Percentiles rank a stretch among this genome's conserved stretches.
Evolutionary conservation across 2,888 invertebrate species (phyloP).

Genomic region (Sminthurinus aureus): DNA sequence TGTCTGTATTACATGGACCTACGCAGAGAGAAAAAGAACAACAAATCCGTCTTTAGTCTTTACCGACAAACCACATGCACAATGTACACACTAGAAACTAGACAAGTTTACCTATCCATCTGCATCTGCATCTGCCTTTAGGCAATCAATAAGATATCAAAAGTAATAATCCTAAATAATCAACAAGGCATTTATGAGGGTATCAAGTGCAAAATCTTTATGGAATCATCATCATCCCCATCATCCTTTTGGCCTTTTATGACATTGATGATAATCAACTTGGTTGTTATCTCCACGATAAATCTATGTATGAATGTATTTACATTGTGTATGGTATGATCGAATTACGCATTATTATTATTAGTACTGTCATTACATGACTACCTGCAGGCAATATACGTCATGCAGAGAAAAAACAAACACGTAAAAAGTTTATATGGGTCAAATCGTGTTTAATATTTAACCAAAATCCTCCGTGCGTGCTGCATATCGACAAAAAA

Average conservation of each 20-base stretch:
- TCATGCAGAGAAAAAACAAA: not conserved
- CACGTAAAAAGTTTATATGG: not conserved
- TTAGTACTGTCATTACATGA: not conserved
- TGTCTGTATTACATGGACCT: too few relatives aligned
- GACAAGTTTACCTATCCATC: too few relatives aligned
- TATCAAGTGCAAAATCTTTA: conserved; percentile 49
- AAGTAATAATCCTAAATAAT: conserved; percentile 29
- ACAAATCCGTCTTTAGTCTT: too few relatives aligned
- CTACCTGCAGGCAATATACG: not conserved
- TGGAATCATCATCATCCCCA: not conserved
- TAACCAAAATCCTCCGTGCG: too few relatives aligned
- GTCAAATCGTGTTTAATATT: too few relatives aligned
- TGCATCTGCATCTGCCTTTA: not conserved
- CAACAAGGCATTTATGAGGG: conserved; percentile 21
- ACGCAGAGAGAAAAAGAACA: too few relatives aligned
- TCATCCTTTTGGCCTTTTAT: conserved; percentile 9
- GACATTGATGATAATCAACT: conserved; percentile 21
- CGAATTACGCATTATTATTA: conserved; percentile 14
- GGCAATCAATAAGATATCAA: conserved; percentile 24
- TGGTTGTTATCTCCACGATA: conserved; percentile 14
- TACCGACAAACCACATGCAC: not conserved
- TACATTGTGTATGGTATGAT: not conserved
- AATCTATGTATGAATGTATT: conserved; percentile 29
- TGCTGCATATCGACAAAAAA: too few relatives aligned
- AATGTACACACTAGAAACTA: not conserved